phyloP scores from a whole-genome alignment of 2,113 vertebrate genomes.

The Mustelus asterias region DNA sequence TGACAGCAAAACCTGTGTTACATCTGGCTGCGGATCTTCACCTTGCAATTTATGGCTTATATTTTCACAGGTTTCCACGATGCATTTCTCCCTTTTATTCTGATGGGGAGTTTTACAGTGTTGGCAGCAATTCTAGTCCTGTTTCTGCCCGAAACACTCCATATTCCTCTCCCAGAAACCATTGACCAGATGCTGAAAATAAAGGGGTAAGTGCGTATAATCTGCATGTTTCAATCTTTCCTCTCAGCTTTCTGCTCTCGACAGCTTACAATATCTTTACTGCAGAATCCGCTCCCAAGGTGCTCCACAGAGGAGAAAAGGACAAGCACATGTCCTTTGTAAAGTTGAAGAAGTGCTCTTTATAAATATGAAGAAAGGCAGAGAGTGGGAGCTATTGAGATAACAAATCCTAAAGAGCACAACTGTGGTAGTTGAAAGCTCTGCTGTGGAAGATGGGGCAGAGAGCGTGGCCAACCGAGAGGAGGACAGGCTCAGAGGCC shows the following conservation, averaged over 20 bases:
- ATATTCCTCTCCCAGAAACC: conserved; percentile 48
- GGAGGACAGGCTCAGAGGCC: no score
- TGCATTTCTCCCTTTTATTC: conserved; percentile 70
- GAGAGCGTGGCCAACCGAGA: neutral
- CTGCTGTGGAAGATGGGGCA: neutral
- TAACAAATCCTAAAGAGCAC: neutral
- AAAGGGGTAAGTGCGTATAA: conserved; percentile 57
- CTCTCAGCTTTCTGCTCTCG: conserved; percentile 23
- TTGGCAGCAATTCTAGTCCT: conserved; percentile 61
- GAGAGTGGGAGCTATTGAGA: neutral
- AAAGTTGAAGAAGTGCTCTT: neutral
- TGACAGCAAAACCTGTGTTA: neutral
- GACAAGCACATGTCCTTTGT: neutral
- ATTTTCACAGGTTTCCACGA: conserved; percentile 57
- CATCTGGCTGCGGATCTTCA: neutral
- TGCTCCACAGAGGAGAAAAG: neutral
- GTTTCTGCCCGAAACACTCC: conserved; percentile 75
- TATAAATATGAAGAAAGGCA: neutral
- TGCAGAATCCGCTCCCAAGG: neutral
- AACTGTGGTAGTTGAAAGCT: neutral
- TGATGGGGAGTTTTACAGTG: conserved; percentile 67
- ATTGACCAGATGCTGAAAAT: conserved; percentile 59
- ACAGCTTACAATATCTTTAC: neutral
- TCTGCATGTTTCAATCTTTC: neutral
- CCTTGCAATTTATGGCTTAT: neutral